phyloP scores from a whole-genome alignment of 2,888 invertebrate species.

The Drosophila siamana region DNA sequence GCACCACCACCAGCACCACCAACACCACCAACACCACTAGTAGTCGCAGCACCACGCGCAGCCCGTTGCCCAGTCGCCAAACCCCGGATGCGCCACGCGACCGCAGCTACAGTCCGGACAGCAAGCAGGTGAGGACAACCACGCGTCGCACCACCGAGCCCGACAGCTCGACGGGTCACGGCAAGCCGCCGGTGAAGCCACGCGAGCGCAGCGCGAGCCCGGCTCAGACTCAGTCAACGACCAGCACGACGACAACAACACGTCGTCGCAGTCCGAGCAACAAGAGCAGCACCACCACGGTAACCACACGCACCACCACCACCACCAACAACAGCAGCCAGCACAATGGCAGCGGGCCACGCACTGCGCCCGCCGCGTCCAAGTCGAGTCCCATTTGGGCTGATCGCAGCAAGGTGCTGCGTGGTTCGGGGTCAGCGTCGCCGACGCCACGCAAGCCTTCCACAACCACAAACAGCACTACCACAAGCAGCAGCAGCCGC shows the following conservation, averaged over 20 bases:
- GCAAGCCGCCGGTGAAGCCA: conserved; percentile 70
- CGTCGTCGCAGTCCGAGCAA: conserved; percentile 75
- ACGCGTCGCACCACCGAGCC: conserved; percentile 43
- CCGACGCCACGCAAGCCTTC: conserved; percentile 64
- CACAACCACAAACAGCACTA: conserved; percentile 43
- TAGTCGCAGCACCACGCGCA: conserved; percentile 25
- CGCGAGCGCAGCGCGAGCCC: conserved; percentile 71
- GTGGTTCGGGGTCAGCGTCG: conserved; percentile 34
- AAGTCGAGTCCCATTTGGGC: conserved; percentile 79
- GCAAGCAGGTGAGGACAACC: conserved; percentile 42
- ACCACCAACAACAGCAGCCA: conserved; percentile 33
- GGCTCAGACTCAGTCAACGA: conserved; percentile 30
- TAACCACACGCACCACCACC: conserved; percentile 84
- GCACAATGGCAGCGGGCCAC: conserved; percentile 33
- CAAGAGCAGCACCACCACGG: conserved; percentile 53
- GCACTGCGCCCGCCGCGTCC: conserved; percentile 45
- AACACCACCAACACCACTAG: conserved; percentile 16
- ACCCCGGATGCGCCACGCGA: conserved; percentile 9
- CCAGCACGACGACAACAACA: conserved; percentile 50
- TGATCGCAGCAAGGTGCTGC: conserved; percentile 80
- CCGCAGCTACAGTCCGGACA: conserved; percentile 51
- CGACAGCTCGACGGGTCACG: conserved; percentile 50
- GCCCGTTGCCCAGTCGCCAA: conserved; percentile 20
- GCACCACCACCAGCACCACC: conserved; percentile 17
- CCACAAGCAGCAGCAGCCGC: conserved; percentile 49